Evolutionary conservation across 2,888 invertebrate genomes (phyloP).

Genomic region (Temnothorax rugatulus): DNA sequence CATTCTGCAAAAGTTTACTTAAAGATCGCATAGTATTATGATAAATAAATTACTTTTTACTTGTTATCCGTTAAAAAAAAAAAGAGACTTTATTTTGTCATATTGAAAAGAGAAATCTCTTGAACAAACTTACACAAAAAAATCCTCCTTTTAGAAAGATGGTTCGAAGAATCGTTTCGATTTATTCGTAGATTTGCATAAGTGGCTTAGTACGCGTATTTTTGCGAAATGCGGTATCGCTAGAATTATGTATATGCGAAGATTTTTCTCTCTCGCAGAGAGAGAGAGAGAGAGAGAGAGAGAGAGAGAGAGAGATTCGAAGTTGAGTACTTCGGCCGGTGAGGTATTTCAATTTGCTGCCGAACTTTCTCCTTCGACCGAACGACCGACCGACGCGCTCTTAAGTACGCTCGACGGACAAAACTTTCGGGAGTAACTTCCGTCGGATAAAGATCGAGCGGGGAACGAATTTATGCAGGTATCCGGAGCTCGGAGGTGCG

Average conservation of each 20-base stretch:
- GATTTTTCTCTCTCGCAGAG: background rate
- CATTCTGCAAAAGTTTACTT: background rate
- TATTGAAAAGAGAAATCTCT: background rate
- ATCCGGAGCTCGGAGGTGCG: conserved; percentile 57
- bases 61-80: too few relatives aligned
- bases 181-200: background rate
- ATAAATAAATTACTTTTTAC: background rate
- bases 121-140: background rate
- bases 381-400: conserved; percentile 5
- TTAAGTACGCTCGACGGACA: conserved; percentile 46
- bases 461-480: conserved; percentile 64
- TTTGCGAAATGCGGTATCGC: background rate
- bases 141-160: background rate
- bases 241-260: background rate
- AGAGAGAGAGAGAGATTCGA: conserved; percentile 2
- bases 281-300: conserved; percentile 1
- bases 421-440: conserved; percentile 65
- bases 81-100: background rate
- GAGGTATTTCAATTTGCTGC: conserved; percentile 47
- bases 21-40: background rate
- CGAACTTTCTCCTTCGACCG: conserved; percentile 40
- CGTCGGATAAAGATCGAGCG: conserved; percentile 65
- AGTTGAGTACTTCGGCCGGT: conserved; percentile 41
- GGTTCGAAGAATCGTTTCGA: background rate
- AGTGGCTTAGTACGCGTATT: background rate